These are phyloP conservation scores for Cylloceria caligata DNA, from an alignment of 2,888 invertebrate species.

Conservation along the genomic window DNA sequence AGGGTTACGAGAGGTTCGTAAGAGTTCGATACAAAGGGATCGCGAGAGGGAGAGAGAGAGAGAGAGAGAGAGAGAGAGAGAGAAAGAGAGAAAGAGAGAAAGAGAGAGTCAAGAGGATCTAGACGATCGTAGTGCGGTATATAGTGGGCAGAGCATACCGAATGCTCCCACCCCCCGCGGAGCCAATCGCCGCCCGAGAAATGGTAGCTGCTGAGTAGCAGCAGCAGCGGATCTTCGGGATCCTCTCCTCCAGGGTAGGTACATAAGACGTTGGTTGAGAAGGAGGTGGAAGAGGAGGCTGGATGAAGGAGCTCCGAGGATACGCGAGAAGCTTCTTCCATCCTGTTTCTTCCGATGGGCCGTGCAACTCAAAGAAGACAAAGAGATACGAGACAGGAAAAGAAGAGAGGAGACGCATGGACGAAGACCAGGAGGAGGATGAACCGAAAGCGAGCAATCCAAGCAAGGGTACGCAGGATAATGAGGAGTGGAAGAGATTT, in stretches of 20 bases:
- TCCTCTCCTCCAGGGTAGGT: slow-evolving; percentile 30
- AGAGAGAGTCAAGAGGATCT: slow-evolving; percentile 6
- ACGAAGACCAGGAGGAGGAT: slow-evolving; percentile 58
- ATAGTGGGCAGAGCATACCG: slow-evolving; percentile 69
- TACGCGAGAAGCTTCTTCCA: slow-evolving; percentile 25
- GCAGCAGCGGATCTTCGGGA: slow-evolving; percentile 74
- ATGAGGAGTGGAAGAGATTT: slow-evolving; percentile 65
- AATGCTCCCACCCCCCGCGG: slow-evolving; percentile 83
- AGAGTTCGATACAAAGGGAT: slow-evolving; percentile 19
- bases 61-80: slow-evolving; percentile 1
- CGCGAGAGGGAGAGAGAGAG: slow-evolving; percentile 11
- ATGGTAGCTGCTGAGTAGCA: slow-evolving; percentile 80
- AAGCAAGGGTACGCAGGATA: slow-evolving; percentile 54
- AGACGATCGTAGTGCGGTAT: slow-evolving; percentile 28
- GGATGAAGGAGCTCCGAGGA: slow-evolving; percentile 53
- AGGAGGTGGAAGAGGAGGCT: slow-evolving; percentile 73
- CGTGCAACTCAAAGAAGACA: not conserved
- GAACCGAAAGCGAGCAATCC: slow-evolving; percentile 34
- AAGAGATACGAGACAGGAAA: not conserved
- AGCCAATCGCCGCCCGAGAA: slow-evolving; percentile 84
- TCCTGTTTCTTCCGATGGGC: slow-evolving; percentile 25
- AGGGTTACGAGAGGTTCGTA: slow-evolving; percentile 64
- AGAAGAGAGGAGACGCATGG: slow-evolving; percentile 34
- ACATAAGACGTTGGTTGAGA: slow-evolving; percentile 38
- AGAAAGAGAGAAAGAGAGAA: slow-evolving; percentile 15